Conservation (phyloP, 2,113 vertebrate genomes). For the Prunella himalayana region DNA sequence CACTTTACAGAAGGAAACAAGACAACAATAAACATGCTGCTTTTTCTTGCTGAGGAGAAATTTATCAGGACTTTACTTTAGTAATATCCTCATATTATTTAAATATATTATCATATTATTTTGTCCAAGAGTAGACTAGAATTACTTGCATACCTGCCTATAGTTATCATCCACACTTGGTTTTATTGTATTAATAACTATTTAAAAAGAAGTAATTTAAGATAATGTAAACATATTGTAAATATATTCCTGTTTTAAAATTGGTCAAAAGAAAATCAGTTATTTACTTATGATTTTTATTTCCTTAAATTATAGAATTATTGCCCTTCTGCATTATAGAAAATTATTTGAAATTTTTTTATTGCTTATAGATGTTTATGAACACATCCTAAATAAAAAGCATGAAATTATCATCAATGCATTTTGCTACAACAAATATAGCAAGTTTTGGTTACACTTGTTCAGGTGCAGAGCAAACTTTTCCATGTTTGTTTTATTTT, state of each 20-base stretch:
- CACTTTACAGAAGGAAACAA: background rate
- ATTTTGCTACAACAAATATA: background rate
- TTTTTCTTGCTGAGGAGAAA: background rate
- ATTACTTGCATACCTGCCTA: background rate
- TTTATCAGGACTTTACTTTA: background rate
- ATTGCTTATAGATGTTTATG: background rate
- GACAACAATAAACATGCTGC: background rate
- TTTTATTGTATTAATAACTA: background rate
- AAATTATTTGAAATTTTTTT: background rate
- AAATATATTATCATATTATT: background rate
- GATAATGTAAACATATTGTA: background rate
- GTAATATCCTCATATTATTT: background rate
- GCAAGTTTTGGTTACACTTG: background rate
- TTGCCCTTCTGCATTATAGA: background rate
- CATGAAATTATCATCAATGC: background rate
- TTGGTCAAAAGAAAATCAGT: background rate
- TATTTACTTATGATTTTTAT: background rate
- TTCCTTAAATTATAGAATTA: background rate
- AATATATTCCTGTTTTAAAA: background rate
- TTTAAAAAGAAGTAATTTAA: background rate
- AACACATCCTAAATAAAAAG: background rate
- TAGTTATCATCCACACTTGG: background rate
- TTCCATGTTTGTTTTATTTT: background rate
- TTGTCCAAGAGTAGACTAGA: background rate
- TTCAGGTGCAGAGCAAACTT: background rate